phyloP scores from a whole-genome alignment of 2,113 vertebrate genomes.

The Colistium nudipinnis region DNA sequence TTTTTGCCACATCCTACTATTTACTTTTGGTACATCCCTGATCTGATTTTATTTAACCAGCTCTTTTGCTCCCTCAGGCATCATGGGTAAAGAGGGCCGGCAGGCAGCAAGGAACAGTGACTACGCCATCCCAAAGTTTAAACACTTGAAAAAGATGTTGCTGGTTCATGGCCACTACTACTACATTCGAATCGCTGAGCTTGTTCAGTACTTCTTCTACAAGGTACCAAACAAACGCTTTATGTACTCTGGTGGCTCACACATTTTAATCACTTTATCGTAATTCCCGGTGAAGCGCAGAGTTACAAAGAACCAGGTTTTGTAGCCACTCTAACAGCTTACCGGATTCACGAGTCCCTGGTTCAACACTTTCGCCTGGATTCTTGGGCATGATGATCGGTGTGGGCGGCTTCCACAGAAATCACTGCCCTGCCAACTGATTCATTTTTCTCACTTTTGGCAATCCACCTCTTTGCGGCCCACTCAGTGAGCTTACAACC shows the following conservation, averaged over 20 bases:
- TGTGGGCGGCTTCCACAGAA: conserved; percentile 66
- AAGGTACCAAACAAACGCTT: conserved; percentile 84
- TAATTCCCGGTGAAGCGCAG: conserved; percentile 50
- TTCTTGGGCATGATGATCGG: conserved; percentile 53
- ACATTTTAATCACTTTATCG: conserved; percentile 59
- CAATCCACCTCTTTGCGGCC: conserved; percentile 54
- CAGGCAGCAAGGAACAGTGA: conserved; percentile 98
- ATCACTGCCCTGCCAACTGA: conserved; percentile 57
- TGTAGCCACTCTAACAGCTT: conserved; percentile 63
- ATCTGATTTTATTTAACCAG: not conserved
- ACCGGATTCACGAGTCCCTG: conserved; percentile 58
- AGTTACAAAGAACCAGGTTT: conserved; percentile 56
- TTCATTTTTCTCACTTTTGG: conserved; percentile 63
- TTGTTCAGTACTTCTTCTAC: conserved; percentile 99
- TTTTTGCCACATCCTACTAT: not conserved
- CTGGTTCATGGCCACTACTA: conserved; percentile 98
- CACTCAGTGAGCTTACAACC: conserved; percentile 66
- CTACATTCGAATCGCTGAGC: conserved; percentile 95
- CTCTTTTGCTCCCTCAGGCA: conserved; percentile 75
- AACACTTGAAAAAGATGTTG: conserved; percentile 97
- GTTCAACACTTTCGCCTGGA: conserved; percentile 60
- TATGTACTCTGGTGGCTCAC: conserved; percentile 18
- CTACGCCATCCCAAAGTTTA: conserved; percentile 97
- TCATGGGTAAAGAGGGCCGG: conserved; percentile 97
- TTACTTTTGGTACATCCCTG: not conserved